Evolutionary conservation across 1,140 invertebrate species (phyloP).

Genomic region (Lerema accius): DNA sequence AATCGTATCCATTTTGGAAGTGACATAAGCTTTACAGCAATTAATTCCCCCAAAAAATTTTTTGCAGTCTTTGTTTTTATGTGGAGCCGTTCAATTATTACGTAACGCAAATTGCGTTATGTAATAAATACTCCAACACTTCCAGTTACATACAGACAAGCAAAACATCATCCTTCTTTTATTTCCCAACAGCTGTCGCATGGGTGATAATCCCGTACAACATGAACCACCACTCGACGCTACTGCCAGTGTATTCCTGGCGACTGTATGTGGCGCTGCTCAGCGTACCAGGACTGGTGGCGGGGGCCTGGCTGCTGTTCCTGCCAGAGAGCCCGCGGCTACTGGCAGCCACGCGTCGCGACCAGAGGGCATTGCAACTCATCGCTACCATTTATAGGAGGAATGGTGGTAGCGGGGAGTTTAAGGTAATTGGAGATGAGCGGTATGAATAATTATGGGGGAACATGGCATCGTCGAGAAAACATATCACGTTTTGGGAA

Average conservation of each 20-base stretch:
- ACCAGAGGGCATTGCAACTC: constrained; percentile 84
- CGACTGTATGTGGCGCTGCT: constrained; percentile 84
- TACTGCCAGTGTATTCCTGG: constrained; percentile 84
- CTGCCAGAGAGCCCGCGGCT: constrained; percentile 91
- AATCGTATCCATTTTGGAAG: no score
- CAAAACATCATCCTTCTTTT: constrained; percentile 15
- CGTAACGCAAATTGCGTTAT: no score
- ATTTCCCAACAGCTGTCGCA: constrained; percentile 81
- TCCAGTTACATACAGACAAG: no score
- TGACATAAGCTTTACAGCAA: no score
- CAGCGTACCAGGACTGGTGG: constrained; percentile 83
- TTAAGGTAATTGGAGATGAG: constrained; percentile 67
- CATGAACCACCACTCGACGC: constrained; percentile 61
- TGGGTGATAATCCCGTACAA: constrained; percentile 86
- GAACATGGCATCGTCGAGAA: no score
- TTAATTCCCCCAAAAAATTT: no score
- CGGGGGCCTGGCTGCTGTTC: constrained; percentile 82
- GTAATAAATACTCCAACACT: no score
- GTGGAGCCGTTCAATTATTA: no score
- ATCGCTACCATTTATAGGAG: constrained; percentile 84
- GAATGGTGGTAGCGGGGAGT: constrained; percentile 82
- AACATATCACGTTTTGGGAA: no score
- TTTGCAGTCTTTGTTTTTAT: no score
- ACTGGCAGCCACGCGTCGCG: constrained; percentile 85
- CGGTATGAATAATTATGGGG: no score